Evolutionary conservation across 2,113 vertebrate genomes (phyloP), one percentile per base, ranked within the genome.

Genomic region (Thamnophis sirtalis): DNA sequence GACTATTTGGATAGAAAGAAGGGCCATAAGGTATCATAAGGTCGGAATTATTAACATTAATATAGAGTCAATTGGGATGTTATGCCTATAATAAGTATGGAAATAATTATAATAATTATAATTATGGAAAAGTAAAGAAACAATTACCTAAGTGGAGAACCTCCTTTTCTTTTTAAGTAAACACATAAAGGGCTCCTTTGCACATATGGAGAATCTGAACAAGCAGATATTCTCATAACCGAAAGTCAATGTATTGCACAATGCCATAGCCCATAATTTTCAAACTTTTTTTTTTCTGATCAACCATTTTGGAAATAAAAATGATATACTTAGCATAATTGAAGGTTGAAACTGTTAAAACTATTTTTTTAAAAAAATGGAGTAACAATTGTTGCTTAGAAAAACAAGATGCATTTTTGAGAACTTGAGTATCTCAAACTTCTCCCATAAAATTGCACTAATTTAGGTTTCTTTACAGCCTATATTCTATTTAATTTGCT

Each of bases 401-500:
- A 86, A 60, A 63, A 19, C 63, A 58, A 53, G 22, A 68, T 50
- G 86, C 38, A 19, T 85, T 50, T 85, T 91, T 85, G 24, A 58
- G 26, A 48, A 91, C 24, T 51, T 87, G 56, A 24, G 28, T 49
- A 53, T 91, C 63, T 63, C 63, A 51, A 87, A 26, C 55, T 63
- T 60, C 10, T 33, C 38, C 38, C 49, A 88, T 51, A 80, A 88
- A 38, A 49, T 80, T 92, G 50, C 51, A 33, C 49, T 60, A 11
- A 91, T 90, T 84, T 90, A 84, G 21, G 63, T 90, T 80, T 48
- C 90, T 53, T 87, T 87, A 54, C 9, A 51, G 60, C 13, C 60
- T 50, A 24, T 91, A 33, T 56, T 26, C 33, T 50, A 84, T 60
- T 89, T 84, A 84, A 92, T 92, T 92, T 88, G 19, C 68, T 58